Base-by-base conservation (phyloP, 2,797 vertebrate species). In the Glyptemys insculpta region DNA sequence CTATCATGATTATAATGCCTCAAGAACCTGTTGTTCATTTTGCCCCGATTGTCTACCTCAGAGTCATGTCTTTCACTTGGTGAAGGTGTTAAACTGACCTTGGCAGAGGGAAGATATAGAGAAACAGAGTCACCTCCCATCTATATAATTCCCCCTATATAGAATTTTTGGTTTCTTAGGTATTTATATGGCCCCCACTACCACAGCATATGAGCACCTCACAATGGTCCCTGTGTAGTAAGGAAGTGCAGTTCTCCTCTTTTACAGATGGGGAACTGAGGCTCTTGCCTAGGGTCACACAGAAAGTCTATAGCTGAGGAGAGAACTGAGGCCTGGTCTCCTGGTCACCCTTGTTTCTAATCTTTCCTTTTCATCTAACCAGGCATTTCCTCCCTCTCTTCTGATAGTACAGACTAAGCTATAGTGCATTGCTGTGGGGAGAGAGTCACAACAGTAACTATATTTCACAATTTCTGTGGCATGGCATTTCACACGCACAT, bases 241-340 rank as follows among this genome's bases (percentile, higher is more conserved):
- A 16, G 11, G 7, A 44, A 76, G 27, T 76, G 12, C 74, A 4
- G 6, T 29, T 76, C 21, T 27, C 25, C 65, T 72, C 8, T 23
- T 68, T 68, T 68, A 21, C 25, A 47, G 74, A 16, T 47, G 27
- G 23, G 72, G 41, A 80, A 65, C 5, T 11, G 31, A 78, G 62
- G 25, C 54, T 10, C 4, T 68, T 31, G 23, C 27, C 79, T 44
- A 18, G 16, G 52, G 27, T 29, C 0, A 2, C 12, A 8, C 3
- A 3, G 44, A 74, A 57, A 88, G 11, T 79, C 74, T 59, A 56
- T 23, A 81, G 52, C 50, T 83, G n/a, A 80, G 14, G 44, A 11
- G 50, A 27, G 49, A 25, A n/a, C 6, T 23, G 14, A 81, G 23
- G 41, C 25, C 50, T 44, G 8, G 34, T 8, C 2, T 16, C 50